These are phyloP conservation scores for Phrynosoma blainvillii DNA, from an alignment of 2,113 vertebrate species.

Conservation along the genomic window DNA sequence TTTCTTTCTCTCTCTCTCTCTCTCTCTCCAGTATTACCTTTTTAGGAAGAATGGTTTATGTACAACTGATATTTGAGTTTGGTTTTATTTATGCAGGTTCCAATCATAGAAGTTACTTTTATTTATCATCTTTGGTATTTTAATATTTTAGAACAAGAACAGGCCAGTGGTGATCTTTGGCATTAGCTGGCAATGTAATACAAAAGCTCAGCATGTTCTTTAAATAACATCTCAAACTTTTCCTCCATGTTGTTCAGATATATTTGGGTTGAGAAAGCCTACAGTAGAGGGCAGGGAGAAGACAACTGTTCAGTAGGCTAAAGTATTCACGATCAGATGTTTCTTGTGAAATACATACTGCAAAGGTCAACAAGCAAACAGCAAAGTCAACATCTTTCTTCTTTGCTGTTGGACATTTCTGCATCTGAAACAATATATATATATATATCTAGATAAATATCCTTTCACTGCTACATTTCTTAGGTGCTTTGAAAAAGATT, in stretches of 20 bases:
- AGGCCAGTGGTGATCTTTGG: not conserved
- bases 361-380: not conserved
- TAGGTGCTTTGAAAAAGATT: too few relatives aligned
- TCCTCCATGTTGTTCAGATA: not conserved
- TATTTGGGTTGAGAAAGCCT: not conserved
- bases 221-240: not conserved
- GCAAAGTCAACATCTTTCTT: not conserved
- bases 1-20: too few relatives aligned
- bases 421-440: too few relatives aligned
- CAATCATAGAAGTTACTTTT: too few relatives aligned
- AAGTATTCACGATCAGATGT: not conserved
- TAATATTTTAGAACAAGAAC: not conserved
- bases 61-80: too few relatives aligned
- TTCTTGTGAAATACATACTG: not conserved
- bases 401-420: not conserved
- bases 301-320: not conserved
- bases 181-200: not conserved
- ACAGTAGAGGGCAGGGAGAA: not conserved
- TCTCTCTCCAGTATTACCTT: not conserved
- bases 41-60: not conserved
- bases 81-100: not conserved
- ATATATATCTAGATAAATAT: too few relatives aligned
- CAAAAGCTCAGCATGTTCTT: not conserved
- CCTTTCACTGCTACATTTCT: not conserved
- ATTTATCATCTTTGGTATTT: not conserved